A percentile compares a stretch with the other conserved stretches of the same genome.
phyloP scores from a whole-genome alignment of 2,888 invertebrate genomes.

The Trichogramma dendrolimi region DNA sequence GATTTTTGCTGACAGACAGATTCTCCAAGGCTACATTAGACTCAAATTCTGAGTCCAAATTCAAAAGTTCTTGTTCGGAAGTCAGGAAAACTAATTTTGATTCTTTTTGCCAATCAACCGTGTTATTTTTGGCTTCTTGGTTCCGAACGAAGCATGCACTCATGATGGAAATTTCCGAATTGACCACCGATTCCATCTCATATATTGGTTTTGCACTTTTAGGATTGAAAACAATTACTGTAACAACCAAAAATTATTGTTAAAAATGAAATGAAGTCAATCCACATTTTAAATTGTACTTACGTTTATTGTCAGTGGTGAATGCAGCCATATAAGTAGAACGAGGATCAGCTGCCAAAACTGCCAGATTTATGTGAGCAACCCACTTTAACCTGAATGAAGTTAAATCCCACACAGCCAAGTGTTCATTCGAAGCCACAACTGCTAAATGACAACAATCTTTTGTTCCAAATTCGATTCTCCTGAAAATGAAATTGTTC shows the following conservation, averaged over 20 bases:
- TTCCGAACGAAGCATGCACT: slow-evolving; percentile 61
- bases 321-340: slow-evolving; percentile 68
- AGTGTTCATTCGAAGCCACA: slow-evolving; percentile 56
- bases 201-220: slow-evolving; percentile 57
- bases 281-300: slow-evolving; percentile 39
- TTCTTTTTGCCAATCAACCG: slow-evolving; percentile 57
- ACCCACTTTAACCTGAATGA: slow-evolving; percentile 68
- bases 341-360: slow-evolving; percentile 60
- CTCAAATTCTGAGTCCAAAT: slow-evolving; percentile 51
- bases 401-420: slow-evolving; percentile 71
- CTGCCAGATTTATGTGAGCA: slow-evolving; percentile 55
- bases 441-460: slow-evolving; percentile 60
- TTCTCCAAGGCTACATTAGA: slow-evolving; percentile 47
- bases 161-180: slow-evolving; percentile 49
- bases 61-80: slow-evolving; percentile 57
- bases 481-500: slow-evolving; percentile 38
- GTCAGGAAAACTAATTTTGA: slow-evolving; percentile 63
- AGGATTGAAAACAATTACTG: slow-evolving; percentile 65
- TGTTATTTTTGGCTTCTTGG: slow-evolving; percentile 43
- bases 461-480: slow-evolving; percentile 59
- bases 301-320: slow-evolving; percentile 63
- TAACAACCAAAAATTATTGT: slow-evolving; percentile 31
- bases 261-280: slow-evolving; percentile 2
- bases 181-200: slow-evolving; percentile 53
- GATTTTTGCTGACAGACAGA: slow-evolving; percentile 43